Evolutionary conservation across 2,113 vertebrate genomes (phyloP), one percentile per base, ranked within the genome.

Genomic region (Corythaeola cristata): DNA sequence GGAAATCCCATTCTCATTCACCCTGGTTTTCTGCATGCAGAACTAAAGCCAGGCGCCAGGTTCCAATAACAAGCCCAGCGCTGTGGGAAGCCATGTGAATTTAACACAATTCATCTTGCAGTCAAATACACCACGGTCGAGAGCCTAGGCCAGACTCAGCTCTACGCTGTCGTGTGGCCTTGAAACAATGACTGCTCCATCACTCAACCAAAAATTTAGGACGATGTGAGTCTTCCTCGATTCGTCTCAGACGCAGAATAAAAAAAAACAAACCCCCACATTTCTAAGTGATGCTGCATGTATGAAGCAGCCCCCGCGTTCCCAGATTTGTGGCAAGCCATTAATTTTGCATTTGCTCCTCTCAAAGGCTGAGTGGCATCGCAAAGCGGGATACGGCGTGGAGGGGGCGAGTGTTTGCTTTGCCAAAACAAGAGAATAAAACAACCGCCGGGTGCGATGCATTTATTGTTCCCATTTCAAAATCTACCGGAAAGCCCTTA

Each of bases 401-500:
- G 79, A 83, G 63, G 50, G 32, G 60, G 64, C 10, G 21, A 86
- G 74, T 3, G 81, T 90, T 84, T 97, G 95, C 88, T 92, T 93
- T 94, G 74, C 69, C 82, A 93, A 96, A 93, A 69, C 75, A 82
- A 53, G 80, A 79, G 86, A 71, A 94, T 67, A 55, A 81, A 94
- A 80, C 58, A 20, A 71, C 72, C 16, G 6, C 77, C 18, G 23
- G 35, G 63, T 13, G 24, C 30, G 49, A 84, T 8, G 78, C 60
- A 19, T 95, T 96, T 97, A 93, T 94, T 96, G 91, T 2, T 32
- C 97, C 95, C 33, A 3, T 91, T 97, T 96, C 95, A 80, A 97
- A 95, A 98, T 81, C 97, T 96, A 95, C 93, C 30, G 30, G 97
- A 96, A 97, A 98, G 95, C 95, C 96, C 88, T 56, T 96, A 97